Percentiles rank a stretch among this genome's conserved stretches.
phyloP scores from a whole-genome alignment of 2,797 vertebrate species.

The Anniella stebbinsi region DNA sequence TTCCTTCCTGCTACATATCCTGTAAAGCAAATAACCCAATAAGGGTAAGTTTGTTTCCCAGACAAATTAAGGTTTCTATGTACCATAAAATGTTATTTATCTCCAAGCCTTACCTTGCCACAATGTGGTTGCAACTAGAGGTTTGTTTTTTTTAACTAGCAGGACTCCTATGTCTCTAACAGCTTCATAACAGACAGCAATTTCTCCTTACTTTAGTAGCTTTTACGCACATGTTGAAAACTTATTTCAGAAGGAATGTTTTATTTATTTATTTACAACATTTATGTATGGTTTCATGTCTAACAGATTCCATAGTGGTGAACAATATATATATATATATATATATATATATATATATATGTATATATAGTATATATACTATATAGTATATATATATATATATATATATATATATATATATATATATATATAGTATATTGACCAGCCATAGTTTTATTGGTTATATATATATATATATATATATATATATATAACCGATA shows the following conservation, averaged over 20 bases:
- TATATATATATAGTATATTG: no score
- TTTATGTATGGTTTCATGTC: no score
- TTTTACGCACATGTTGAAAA: background rate
- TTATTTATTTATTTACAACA: background rate
- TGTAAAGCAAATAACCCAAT: slow-evolving; percentile 20
- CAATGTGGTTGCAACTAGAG: background rate
- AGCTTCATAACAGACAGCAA: background rate
- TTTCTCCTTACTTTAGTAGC: background rate
- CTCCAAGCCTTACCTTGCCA: background rate
- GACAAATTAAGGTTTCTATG: background rate
- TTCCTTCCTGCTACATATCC: slow-evolving; percentile 39
- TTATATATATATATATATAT: no score
- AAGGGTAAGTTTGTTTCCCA: background rate
- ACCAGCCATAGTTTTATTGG: no score
- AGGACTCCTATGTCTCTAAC: background rate
- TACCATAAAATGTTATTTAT: background rate
- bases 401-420: no score
- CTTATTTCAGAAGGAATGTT: background rate
- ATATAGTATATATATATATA: no score
- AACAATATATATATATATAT: no score
- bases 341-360: no score
- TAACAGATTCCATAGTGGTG: no score
- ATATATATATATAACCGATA: no score
- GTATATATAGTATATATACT: no score
- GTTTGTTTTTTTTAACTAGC: background rate